Evolutionary conservation across 2,888 invertebrate genomes (phyloP), one percentile per base, ranked within the genome.

Genomic region (Drosophila macrospina): DNA sequence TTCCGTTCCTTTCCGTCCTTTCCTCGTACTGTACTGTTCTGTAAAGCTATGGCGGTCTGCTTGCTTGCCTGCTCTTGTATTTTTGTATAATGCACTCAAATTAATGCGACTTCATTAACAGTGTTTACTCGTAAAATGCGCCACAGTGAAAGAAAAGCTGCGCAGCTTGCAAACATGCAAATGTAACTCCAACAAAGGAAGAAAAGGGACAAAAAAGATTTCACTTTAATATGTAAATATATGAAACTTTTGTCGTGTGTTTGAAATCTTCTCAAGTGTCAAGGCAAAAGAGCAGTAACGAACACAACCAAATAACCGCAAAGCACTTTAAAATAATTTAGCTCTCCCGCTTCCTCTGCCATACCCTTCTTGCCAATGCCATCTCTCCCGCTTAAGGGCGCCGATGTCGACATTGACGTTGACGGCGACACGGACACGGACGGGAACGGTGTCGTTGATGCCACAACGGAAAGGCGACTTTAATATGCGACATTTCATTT

Each of bases 41-140:
- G 32, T 47, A 42, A 61, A 41, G 44, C 66, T 61, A 51, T 41
- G 69, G 55, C 28, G 39, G 59, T 24, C 30, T 56, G n/a, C n/a
- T n/a, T n/a, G n/a, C n/a, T n/a, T n/a, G n/a, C n/a, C n/a, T 50
- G 45, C 69, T 41, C 50, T 74, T 66, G 64, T 75, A 72, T 79
- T 67, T 69, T 60, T 76, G 74, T 55, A 66, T 79, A 81, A 81
- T 80, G 79, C 79, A 83, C 88, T 80, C 74, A 86, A 86, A 86
- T 83, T 80, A 86, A 86, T 86, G 85, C 83, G 83, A 86, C 85
- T 86, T 86, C 86, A 86, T 86, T 86, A 88, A 86, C 88, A 83
- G 79, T 88, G 79, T 87, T 87, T 87, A 86, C 88, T 69, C 70
- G 72, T 69, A 72, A 81, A 82, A 83, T 64, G 75, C 63, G 69